Evolutionary conservation across 2,113 vertebrate species (phyloP).

Genomic region (Datnioides undecimradiatus): DNA sequence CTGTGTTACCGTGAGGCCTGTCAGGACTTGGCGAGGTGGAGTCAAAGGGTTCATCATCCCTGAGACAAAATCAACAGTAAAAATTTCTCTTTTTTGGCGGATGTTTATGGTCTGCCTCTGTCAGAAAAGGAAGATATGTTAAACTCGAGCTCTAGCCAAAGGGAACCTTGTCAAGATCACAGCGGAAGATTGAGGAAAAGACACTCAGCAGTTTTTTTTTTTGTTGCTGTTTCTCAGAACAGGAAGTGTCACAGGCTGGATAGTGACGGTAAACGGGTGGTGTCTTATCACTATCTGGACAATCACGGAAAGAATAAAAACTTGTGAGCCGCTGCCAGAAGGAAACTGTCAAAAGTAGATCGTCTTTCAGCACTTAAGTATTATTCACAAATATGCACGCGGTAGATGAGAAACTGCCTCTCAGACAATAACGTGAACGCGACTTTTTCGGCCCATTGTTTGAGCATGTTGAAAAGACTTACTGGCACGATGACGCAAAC

Average conservation of each 20-base stretch:
- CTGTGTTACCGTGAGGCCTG: constrained; percentile 35
- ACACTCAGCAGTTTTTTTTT: neutral
- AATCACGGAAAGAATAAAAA: neutral
- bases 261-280: constrained; percentile 68
- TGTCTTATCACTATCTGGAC: constrained; percentile 54
- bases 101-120: neutral
- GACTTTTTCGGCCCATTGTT: neutral
- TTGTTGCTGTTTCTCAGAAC: constrained; percentile 43
- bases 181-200: constrained; percentile 11
- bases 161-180: constrained; percentile 22
- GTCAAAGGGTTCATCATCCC: constrained; percentile 1
- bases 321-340: constrained; percentile 44
- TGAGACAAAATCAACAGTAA: neutral
- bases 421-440: neutral
- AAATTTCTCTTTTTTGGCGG: neutral
- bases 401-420: neutral
- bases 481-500: neutral
- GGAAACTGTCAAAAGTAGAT: constrained; percentile 30
- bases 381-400: neutral
- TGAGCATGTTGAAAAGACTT: neutral
- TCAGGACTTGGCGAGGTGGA: constrained; percentile 41
- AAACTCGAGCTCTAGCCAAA: neutral
- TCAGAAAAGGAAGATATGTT: neutral
- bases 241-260: constrained; percentile 64
- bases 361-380: neutral